phyloP scores from a whole-genome alignment of 1,140 invertebrate species.

The Lordiphosa clarofinis region DNA sequence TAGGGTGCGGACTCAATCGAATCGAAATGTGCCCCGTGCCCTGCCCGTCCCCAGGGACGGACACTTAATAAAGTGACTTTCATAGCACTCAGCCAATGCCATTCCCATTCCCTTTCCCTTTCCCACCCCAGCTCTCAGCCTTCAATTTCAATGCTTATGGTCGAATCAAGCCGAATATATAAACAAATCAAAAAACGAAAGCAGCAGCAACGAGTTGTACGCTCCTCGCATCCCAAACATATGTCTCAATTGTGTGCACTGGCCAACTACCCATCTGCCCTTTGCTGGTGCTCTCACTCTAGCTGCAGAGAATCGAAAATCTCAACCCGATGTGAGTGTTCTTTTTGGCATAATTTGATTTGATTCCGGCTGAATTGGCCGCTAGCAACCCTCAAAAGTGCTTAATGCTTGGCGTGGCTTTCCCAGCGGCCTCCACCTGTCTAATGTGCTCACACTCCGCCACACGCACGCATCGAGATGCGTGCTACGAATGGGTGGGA shows the following conservation, averaged over 20 bases:
- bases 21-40: slow-evolving; percentile 23
- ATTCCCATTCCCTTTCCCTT: slow-evolving; percentile 3
- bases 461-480: background rate
- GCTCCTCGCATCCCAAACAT: slow-evolving; percentile 55
- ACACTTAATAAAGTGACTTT: slow-evolving; percentile 76
- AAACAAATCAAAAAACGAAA: slow-evolving; percentile 36
- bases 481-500: background rate
- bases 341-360: slow-evolving; percentile 57
- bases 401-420: background rate
- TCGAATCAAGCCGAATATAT: slow-evolving; percentile 23
- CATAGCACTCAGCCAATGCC: slow-evolving; percentile 59
- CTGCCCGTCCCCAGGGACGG: slow-evolving; percentile 48
- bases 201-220: slow-evolving; percentile 17
- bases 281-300: slow-evolving; percentile 5
- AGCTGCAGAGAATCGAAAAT: slow-evolving; percentile 13
- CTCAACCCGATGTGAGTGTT: slow-evolving; percentile 26
- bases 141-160: slow-evolving; percentile 15
- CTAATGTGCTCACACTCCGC: slow-evolving; percentile 4
- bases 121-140: background rate
- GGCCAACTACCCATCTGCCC: slow-evolving; percentile 29
- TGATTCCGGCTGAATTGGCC: slow-evolving; percentile 45
- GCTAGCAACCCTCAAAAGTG: slow-evolving; percentile 21
- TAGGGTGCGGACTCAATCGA: slow-evolving; percentile 53
- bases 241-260: slow-evolving; percentile 73
- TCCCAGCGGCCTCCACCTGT: slow-evolving; percentile 2